Evolutionary conservation across 2,888 invertebrate species (phyloP).

Genomic region (Scrobipalpa costella): DNA sequence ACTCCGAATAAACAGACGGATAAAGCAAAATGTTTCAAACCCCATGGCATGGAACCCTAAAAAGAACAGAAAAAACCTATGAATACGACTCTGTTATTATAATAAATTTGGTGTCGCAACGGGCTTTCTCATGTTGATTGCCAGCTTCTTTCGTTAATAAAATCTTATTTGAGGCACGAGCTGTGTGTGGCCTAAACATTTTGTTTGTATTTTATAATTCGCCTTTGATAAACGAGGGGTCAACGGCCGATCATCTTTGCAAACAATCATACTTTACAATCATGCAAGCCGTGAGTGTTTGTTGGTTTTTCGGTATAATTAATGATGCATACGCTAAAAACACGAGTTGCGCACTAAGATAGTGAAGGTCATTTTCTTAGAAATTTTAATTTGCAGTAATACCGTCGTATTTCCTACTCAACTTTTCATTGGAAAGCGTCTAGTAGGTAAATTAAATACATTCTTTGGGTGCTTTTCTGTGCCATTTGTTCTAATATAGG

Average conservation of each 20-base stretch:
- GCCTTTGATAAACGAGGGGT: background rate
- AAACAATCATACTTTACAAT: constrained; percentile 10
- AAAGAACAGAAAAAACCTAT: constrained; percentile 48
- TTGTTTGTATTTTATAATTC: constrained; percentile 3
- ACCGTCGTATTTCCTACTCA: background rate
- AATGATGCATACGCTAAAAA: constrained; percentile 5
- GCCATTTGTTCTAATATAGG: too few relatives aligned
- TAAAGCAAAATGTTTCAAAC: background rate
- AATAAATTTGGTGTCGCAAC: constrained; percentile 53
- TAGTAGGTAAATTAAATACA: too few relatives aligned
- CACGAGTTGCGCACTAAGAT: background rate
- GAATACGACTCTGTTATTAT: constrained; percentile 61
- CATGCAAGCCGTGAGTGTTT: background rate
- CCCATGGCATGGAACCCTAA: background rate
- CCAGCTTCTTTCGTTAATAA: constrained; percentile 28
- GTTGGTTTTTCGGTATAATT: background rate
- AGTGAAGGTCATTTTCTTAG: background rate
- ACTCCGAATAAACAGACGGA: too few relatives aligned
- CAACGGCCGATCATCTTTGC: constrained; percentile 11
- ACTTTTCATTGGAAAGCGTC: background rate
- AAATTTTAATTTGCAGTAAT: background rate
- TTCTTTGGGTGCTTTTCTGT: too few relatives aligned
- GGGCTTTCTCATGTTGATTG: constrained; percentile 45
- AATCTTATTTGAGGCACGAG: constrained; percentile 21
- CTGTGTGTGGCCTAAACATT: constrained; percentile 26